phyloP scores from a whole-genome alignment of 2,888 invertebrate genomes.

The Entomobrya multifasciata region DNA sequence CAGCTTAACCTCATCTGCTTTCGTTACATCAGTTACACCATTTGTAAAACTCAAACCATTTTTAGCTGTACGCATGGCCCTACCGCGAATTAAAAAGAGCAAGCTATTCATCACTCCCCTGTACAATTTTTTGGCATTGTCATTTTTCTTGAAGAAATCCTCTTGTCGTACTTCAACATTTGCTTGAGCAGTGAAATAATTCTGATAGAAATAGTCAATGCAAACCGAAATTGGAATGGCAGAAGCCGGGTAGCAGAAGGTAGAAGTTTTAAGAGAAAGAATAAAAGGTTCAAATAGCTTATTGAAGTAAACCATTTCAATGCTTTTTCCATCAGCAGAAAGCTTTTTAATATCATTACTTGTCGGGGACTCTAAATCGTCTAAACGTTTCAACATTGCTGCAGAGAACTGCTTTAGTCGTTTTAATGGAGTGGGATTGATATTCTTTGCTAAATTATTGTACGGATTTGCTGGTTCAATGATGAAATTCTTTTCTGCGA shows the following conservation, averaged over 20 bases:
- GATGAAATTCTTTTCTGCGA: slow-evolving; percentile 18
- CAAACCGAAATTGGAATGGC: slow-evolving; percentile 26
- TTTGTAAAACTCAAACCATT: slow-evolving; percentile 9
- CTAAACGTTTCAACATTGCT: slow-evolving; percentile 2
- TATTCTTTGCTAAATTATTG: slow-evolving; percentile 53
- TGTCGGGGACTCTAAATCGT: not conserved
- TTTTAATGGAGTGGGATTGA: not conserved
- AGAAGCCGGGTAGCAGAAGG: slow-evolving; percentile 16
- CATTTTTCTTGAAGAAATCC: not conserved
- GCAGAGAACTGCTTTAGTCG: slow-evolving; percentile 23
- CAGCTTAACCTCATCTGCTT: not conserved
- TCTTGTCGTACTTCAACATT: not conserved
- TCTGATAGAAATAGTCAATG: slow-evolving; percentile 47
- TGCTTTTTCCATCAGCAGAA: not conserved
- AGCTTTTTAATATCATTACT: slow-evolving; percentile 28
- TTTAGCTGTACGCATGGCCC: not conserved
- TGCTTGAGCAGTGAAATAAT: not conserved
- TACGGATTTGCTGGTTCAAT: slow-evolving; percentile 66
- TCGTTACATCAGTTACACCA: slow-evolving; percentile 28
- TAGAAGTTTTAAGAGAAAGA: not conserved
- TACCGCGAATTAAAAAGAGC: slow-evolving; percentile 44
- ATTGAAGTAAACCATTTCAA: slow-evolving; percentile 30
- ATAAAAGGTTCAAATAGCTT: slow-evolving; percentile 56
- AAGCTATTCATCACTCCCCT: slow-evolving; percentile 36
- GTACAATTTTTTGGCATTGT: not conserved